A percentile compares a stretch with the other conserved stretches of the same genome.
These are phyloP conservation scores for Hydrochoerus hydrochaeris DNA, from an alignment of 2,113 vertebrate species.

Conservation along the genomic window DNA sequence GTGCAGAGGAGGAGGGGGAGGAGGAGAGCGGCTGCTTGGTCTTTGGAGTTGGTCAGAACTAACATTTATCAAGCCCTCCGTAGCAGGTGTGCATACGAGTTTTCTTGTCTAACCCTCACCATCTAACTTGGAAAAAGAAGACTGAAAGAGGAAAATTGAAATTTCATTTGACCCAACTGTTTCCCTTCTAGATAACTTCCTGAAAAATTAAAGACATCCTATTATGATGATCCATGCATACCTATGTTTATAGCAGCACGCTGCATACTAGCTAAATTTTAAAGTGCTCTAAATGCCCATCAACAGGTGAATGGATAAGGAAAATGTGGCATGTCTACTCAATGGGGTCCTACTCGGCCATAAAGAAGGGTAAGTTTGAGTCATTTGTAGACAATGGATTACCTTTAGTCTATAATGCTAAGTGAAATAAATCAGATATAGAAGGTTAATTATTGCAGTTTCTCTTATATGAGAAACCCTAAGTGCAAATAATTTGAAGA, in stretches of 20 bases:
- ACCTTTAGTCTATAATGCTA: not conserved
- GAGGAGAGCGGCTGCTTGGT: not conserved
- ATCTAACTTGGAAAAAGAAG: not conserved
- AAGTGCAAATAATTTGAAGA: not conserved
- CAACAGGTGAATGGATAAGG: not conserved
- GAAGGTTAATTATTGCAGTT: not conserved
- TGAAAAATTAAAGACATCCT: not conserved
- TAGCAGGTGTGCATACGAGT: not conserved
- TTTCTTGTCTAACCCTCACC: slow-evolving; percentile 24
- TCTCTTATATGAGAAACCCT: not conserved
- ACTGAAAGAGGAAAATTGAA: not conserved
- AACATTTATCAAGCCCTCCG: not conserved
- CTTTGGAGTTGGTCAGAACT: not conserved
- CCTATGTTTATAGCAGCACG: not conserved
- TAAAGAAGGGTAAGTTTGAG: not conserved
- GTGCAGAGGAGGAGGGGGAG: not conserved
- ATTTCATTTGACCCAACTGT: not conserved
- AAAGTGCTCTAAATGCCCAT: not conserved
- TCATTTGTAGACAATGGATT: not conserved
- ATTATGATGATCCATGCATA: not conserved
- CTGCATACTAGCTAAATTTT: not conserved
- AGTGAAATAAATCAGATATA: not conserved
- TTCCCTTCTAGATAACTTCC: not conserved
- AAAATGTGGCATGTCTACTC: not conserved
- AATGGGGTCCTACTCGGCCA: not conserved